Evolutionary conservation across 1,140 invertebrate genomes (phyloP).

Genomic region (Drosophila micromelanica): DNA sequence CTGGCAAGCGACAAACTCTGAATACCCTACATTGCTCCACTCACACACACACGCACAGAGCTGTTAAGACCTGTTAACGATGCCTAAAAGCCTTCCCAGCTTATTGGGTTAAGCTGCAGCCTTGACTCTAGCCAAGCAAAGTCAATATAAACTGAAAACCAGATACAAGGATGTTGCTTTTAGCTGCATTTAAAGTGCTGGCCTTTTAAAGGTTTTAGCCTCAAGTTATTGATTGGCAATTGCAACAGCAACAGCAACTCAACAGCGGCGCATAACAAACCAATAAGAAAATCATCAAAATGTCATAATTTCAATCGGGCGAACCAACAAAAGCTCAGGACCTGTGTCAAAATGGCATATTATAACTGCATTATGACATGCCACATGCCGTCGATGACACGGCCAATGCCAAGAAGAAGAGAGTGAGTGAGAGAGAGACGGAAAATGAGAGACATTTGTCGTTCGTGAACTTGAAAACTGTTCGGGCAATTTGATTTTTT

Average conservation of each 20-base stretch:
- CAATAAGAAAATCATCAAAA: conserved; percentile 83
- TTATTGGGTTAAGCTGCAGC: conserved; percentile 54
- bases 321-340: conserved; percentile 2
- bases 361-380: conserved; percentile 83
- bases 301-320: conserved; percentile 81
- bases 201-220: conserved; percentile 13
- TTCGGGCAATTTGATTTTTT: conserved; percentile 17
- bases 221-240: conserved; percentile 30
- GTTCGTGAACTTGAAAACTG: conserved; percentile 70
- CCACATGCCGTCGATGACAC: conserved; percentile 64
- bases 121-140: conserved; percentile 27
- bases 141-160: neutral
- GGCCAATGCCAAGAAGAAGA: conserved; percentile 20
- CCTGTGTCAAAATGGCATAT: conserved; percentile 56
- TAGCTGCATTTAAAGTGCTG: conserved; percentile 28
- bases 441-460: conserved; percentile 4
- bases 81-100: conserved; percentile 43
- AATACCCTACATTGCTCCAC: neutral
- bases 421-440: conserved; percentile 3
- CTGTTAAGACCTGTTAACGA: conserved; percentile 27
- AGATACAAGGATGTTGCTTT: neutral
- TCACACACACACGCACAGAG: conserved; percentile 3
- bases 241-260: neutral
- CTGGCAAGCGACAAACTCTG: conserved; percentile 6
- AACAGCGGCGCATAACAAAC: conserved; percentile 63